Evolutionary conservation across 2,113 vertebrate genomes (phyloP).

Genomic region (Sylvia atricapilla): DNA sequence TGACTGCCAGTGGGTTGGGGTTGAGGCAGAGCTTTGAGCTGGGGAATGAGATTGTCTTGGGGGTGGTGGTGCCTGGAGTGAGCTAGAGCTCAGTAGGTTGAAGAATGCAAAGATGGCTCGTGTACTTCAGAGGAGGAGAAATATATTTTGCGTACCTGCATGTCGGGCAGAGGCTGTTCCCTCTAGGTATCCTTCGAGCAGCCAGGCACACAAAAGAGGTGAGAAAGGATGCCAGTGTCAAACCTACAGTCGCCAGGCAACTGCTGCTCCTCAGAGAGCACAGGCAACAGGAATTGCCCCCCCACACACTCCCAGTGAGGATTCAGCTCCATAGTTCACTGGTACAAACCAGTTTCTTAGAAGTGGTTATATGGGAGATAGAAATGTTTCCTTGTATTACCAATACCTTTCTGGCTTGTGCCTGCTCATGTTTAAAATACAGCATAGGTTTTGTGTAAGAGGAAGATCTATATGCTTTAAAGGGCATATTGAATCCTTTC

Average conservation of each 20-base stretch:
- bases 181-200: background rate
- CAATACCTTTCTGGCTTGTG: background rate
- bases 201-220: background rate
- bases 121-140: background rate
- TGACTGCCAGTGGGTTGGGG: background rate
- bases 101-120: background rate
- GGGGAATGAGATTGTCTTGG: background rate
- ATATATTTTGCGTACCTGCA: background rate
- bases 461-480: background rate
- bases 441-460: background rate
- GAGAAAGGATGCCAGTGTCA: background rate
- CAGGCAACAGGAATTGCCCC: background rate
- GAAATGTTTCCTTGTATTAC: background rate
- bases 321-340: background rate
- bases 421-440: background rate
- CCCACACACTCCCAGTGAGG: background rate
- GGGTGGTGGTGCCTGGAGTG: background rate
- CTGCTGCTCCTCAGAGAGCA: background rate
- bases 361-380: background rate
- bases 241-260: background rate
- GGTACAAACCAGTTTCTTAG: background rate
- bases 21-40: rapidly evolving
- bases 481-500: background rate
- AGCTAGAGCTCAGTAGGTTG: background rate
- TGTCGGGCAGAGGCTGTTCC: background rate